A percentile compares a stretch with the other conserved stretches of the same genome.
phyloP scores from a whole-genome alignment of 2,113 vertebrate species.

The Lasiurus borealis region DNA sequence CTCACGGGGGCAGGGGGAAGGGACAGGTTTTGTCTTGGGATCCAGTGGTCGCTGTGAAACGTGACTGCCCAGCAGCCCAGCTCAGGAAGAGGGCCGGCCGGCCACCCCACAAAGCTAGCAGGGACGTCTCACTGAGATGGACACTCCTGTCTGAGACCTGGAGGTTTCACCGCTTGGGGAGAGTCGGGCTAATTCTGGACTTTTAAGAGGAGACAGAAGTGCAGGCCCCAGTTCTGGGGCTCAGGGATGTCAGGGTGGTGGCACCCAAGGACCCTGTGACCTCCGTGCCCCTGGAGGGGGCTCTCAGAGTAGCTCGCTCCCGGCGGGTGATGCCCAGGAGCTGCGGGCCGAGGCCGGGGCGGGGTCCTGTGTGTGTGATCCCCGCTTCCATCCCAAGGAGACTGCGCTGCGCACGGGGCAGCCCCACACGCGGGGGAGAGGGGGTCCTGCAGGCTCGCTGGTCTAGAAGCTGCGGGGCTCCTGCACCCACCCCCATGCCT shows the following conservation, averaged over 20 bases:
- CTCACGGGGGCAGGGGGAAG: background rate
- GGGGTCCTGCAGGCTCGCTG: background rate
- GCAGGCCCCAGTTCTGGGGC: background rate
- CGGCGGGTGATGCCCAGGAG: background rate
- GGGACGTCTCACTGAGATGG: background rate
- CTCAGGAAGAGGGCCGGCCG: background rate
- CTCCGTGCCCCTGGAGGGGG: accelerated
- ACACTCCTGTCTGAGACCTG: background rate
- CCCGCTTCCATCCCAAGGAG: accelerated
- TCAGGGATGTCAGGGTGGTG: too few relatives aligned
- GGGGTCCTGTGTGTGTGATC: background rate
- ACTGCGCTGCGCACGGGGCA: background rate
- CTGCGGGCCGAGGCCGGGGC: accelerated
- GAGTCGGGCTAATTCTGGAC: background rate
- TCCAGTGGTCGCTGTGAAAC: background rate
- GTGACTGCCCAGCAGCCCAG: background rate
- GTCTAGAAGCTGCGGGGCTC: too few relatives aligned
- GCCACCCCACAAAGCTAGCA: too few relatives aligned
- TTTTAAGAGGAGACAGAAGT: background rate
- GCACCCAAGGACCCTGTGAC: background rate
- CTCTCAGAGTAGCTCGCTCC: background rate
- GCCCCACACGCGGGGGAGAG: accelerated
- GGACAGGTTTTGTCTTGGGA: background rate
- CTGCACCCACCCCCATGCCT: too few relatives aligned
- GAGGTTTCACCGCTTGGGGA: background rate